Base-by-base conservation (phyloP, 2,113 vertebrate species). In the Stercorarius parasiticus region DNA sequence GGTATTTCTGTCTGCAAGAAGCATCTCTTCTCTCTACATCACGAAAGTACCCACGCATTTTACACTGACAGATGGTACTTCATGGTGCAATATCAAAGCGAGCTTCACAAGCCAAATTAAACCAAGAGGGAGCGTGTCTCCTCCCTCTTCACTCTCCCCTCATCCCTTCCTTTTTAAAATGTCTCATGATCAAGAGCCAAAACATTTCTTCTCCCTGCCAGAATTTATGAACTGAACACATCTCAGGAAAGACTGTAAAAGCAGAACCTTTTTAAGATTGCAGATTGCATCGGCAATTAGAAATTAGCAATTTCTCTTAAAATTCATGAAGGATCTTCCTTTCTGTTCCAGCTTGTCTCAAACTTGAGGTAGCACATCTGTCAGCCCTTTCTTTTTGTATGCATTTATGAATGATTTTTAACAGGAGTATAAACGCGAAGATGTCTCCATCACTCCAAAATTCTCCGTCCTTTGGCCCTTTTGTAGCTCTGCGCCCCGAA, bases 141-240 rank as follows among this genome's bases (percentile, higher is more conserved):
- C 79, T 95, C 79, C 42, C 74, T 94, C 66, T 70, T 93, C n/a
- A 36, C 92, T 86, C 83, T 86, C 42, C 38, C 81, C 55, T 91
- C 84, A 89, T 58, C 82, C 70, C 67, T 86, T 95, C 52, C 49
- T 94, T 88, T 91, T 77, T 43, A 74, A 97, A 94, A 88, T 49
- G 64, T n/a, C 72, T 95, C 76, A 95, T 84, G 90, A 95, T 96
- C 96, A 95, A 95, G 92, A 97, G 93, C 95, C 92, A 97, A 96
- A 97, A 88, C 76, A 86, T 81, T 95, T 96, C 94, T 88, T 95
- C 85, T 92, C 80, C 85, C 64, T 95, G 95, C 72, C 97, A 96
- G 92, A 77, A 93, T 92, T 66, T 36, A 90, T 64, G 55, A 94
- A 88, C 67, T 70, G 80, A 94, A 83, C 88, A 22, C 55, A 80